Evolutionary conservation across 2,888 invertebrate species (phyloP), one percentile per base, ranked within the genome.

Genomic region (Orthonychiurus folsomi): DNA sequence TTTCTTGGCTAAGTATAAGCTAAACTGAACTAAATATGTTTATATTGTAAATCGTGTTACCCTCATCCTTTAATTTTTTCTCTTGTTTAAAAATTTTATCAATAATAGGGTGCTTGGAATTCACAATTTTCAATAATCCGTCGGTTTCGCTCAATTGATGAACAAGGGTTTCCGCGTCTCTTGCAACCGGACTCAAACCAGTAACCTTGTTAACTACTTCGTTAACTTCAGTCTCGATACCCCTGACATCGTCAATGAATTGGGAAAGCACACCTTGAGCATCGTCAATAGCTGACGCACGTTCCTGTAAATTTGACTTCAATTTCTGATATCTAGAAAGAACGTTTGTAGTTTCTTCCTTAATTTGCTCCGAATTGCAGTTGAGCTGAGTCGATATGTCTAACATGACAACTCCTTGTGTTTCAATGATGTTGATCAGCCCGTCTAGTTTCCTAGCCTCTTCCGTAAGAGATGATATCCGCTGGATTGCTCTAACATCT

Each of bases 41-140:
- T n/a, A n/a, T n/a, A n/a, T n/a, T n/a, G n/a, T n/a, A n/a, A n/a
- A n/a, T n/a, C n/a, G n/a, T n/a, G n/a, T n/a, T 20, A 23, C 55
- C 55, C 9, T 24, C 5, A 3, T 9, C 15, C 15, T 24, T 9
- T 23, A 55, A n/a, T 24, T 83, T 27, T 90, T 92, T 93, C 93
- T 95, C 74, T 89, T 89, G 75, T 86, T 86, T 79, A 95, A 93
- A 72, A 99, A 81, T 64, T 93, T 90, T 23, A 84, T 81, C 70
- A 95, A 78, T 86, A 93, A 89, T 74, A 21, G 12, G 24, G 28
- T 69, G 66, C 67, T 77, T 75, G 3, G 70, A 69, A 63, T 76
- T 76, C 12, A 79, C 66, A 57, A 76, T 75, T 37, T 73, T 69
- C 56, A 78, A 61, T 65, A 75, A 76, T 48, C 75, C 75, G 65